A percentile compares a stretch with the other conserved stretches of the same genome.
Conservation (phyloP, 1,140 invertebrate genomes). For the Mya arenaria region DNA sequence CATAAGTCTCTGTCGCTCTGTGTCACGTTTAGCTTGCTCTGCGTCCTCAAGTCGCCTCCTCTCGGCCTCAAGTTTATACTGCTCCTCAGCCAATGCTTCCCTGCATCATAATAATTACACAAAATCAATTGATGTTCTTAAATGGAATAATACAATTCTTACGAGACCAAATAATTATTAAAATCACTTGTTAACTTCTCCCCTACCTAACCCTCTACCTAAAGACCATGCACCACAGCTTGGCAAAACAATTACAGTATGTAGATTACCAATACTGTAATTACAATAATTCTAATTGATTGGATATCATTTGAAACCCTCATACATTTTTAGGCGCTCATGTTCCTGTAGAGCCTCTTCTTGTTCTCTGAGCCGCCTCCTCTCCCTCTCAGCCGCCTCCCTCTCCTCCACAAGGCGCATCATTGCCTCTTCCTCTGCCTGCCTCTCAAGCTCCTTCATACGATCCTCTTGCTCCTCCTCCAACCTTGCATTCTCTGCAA, state of each 20-base stretch:
- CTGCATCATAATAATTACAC: no score
- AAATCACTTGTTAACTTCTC: no score
- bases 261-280: no score
- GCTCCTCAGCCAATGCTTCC: constrained; percentile 58
- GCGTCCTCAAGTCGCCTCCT: constrained; percentile 63
- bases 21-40: constrained; percentile 37
- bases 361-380: constrained; percentile 60
- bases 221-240: no score
- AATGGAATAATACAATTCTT: no score
- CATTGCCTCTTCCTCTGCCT: constrained; percentile 74
- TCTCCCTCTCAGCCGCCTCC: constrained; percentile 64
- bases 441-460: constrained; percentile 69
- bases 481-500: constrained; percentile 56
- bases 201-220: no score
- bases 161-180: no score
- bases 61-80: constrained; percentile 62
- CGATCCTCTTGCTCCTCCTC: constrained; percentile 72
- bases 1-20: constrained; percentile 55
- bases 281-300: no score
- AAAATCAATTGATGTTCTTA: no score
- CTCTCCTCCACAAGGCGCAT: constrained; percentile 64
- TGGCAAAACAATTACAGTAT: no score
- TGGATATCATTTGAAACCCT: no score
- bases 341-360: constrained; percentile 49
- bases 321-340: constrained; percentile 52